These are phyloP conservation scores for Phataginus tricuspis DNA, from an alignment of 2,797 vertebrate genomes.

Conservation along the genomic window DNA sequence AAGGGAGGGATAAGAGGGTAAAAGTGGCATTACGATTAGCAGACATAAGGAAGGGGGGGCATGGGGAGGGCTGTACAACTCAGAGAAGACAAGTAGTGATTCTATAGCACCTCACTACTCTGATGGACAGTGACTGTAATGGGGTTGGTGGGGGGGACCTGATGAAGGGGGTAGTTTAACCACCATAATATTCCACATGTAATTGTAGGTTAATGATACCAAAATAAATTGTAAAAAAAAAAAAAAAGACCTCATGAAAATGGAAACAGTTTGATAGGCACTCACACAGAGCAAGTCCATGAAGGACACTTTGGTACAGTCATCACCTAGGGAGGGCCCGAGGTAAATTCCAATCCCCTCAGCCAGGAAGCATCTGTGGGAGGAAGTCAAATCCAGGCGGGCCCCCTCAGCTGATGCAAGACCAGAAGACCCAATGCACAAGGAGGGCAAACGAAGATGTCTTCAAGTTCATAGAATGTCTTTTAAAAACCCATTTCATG, in stretches of 20 bases:
- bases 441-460: not conserved
- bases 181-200: too few relatives aligned
- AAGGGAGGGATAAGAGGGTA: too few relatives aligned
- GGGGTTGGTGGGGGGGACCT: too few relatives aligned
- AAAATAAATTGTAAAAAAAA: too few relatives aligned
- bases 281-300: not conserved
- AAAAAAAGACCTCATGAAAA: slow-evolving; percentile 1
- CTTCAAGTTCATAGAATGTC: not conserved
- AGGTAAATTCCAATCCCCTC: not conserved
- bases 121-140: too few relatives aligned
- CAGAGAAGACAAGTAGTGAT: too few relatives aligned
- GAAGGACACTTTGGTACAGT: not conserved
- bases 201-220: too few relatives aligned
- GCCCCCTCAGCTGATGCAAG: not conserved
- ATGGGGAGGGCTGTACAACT: too few relatives aligned
- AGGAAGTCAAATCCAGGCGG: not conserved
- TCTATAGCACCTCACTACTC: too few relatives aligned
- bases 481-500: not conserved
- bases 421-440: not conserved
- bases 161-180: too few relatives aligned
- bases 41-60: too few relatives aligned
- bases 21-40: too few relatives aligned
- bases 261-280: slow-evolving; percentile 8
- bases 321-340: not conserved
- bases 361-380: not conserved